A percentile compares a stretch with the other conserved stretches of the same genome.
Conservation (phyloP, 2,888 invertebrate genomes). For the Chironomus tentans region DNA sequence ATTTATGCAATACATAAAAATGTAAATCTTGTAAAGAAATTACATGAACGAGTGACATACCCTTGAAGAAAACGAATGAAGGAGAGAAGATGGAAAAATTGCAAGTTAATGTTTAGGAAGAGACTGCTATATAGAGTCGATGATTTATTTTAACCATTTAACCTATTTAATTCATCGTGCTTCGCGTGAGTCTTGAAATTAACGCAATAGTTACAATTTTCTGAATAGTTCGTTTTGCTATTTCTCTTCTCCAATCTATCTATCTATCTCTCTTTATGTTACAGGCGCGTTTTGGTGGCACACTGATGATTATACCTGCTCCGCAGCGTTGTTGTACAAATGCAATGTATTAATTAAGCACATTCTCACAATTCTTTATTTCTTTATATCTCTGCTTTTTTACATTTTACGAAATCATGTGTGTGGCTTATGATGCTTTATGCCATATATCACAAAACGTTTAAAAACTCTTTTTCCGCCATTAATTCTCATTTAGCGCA, state of each 20-base stretch:
- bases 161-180: slow-evolving; percentile 13
- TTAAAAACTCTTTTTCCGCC: background rate
- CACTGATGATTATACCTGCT: background rate
- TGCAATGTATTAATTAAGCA: slow-evolving; percentile 8
- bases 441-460: background rate
- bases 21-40: no score
- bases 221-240: background rate
- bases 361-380: background rate
- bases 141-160: slow-evolving; percentile 16
- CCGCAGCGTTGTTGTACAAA: background rate
- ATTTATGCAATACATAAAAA: no score
- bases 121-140: background rate
- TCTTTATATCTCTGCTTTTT: background rate
- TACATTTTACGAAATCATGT: background rate
- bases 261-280: background rate
- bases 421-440: background rate
- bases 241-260: background rate
- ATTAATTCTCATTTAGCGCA: background rate
- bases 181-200: slow-evolving; percentile 13
- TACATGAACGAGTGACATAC: no score
- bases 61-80: no score
- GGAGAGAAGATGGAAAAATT: background rate
- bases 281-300: background rate
- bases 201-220: slow-evolving; percentile 17
- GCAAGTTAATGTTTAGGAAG: background rate